Percentiles rank a stretch among this genome's conserved stretches.
Conservation (phyloP, 2,113 vertebrate species). For the Heterocephalus glaber region DNA sequence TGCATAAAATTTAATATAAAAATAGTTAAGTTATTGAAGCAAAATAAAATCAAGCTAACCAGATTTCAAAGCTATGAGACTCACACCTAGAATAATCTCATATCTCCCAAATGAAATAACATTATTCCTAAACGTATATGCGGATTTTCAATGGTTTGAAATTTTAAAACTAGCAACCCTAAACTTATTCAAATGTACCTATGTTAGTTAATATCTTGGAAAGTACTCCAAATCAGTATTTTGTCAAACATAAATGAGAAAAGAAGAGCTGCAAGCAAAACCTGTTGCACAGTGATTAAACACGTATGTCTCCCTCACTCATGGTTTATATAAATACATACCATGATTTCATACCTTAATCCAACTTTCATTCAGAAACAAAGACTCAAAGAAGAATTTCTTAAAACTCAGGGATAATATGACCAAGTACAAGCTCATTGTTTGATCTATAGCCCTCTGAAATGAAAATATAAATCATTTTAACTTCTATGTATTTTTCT, state of each 20-base stretch:
- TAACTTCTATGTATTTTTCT: slow-evolving; percentile 1
- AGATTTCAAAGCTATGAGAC: neutral
- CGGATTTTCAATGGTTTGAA: neutral
- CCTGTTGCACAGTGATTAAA: neutral
- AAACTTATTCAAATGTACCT: slow-evolving; percentile 4
- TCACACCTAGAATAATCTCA: neutral
- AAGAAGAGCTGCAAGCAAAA: neutral
- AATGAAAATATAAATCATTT: slow-evolving; percentile 29
- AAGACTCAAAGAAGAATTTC: slow-evolving; percentile 10
- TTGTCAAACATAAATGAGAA: neutral
- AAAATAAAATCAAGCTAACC: neutral
- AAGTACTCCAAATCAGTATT: neutral
- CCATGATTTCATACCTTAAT: slow-evolving; percentile 6
- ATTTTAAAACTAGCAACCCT: neutral
- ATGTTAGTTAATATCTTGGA: neutral
- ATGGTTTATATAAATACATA: neutral
- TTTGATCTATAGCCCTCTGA: neutral
- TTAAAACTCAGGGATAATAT: neutral
- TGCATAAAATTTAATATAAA: neutral
- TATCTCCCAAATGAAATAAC: neutral
- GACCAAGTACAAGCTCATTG: neutral
- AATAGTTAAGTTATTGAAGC: neutral
- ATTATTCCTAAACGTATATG: slow-evolving; percentile 12
- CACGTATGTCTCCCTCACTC: neutral
- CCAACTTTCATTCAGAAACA: neutral